Evolutionary conservation across 2,888 invertebrate genomes (phyloP).

Genomic region (Eulithis testata): DNA sequence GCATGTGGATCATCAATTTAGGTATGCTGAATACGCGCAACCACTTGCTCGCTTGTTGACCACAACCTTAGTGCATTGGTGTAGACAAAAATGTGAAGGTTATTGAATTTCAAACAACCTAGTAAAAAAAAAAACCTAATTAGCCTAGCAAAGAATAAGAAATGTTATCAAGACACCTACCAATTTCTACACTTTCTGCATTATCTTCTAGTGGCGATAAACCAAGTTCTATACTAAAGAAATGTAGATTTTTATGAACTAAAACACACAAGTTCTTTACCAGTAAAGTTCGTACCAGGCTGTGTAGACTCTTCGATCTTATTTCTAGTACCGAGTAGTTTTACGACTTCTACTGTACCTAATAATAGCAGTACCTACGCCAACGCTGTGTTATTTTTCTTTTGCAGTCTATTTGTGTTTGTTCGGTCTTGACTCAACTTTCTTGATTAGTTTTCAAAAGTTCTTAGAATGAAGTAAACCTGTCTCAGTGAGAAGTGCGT

Average conservation of each 20-base stretch:
- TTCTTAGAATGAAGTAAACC: conserved; percentile 39
- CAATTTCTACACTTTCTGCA: neutral
- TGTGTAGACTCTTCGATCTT: conserved; percentile 22
- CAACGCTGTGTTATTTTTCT: conserved; percentile 41
- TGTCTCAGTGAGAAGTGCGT: conserved; percentile 37
- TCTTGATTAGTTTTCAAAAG: conserved; percentile 47
- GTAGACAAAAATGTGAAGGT: no score
- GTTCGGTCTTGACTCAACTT: conserved; percentile 41
- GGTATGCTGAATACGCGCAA: no score
- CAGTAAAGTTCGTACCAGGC: conserved; percentile 30
- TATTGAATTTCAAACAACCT: no score
- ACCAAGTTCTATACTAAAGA: neutral
- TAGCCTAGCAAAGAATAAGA: no score
- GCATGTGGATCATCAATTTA: no score
- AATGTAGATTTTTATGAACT: conserved; percentile 9
- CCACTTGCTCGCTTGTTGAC: no score
- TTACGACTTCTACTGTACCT: conserved; percentile 34
- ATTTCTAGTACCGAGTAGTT: conserved; percentile 28
- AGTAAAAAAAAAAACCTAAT: no score
- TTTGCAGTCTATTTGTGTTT: conserved; percentile 45
- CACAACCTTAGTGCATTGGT: no score
- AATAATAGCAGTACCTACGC: conserved; percentile 30
- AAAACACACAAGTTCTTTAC: conserved; percentile 19
- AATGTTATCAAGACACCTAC: no score
- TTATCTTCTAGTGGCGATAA: neutral